Evolutionary conservation across 2,888 invertebrate genomes (phyloP).

Genomic region (Clistopyga incitator): DNA sequence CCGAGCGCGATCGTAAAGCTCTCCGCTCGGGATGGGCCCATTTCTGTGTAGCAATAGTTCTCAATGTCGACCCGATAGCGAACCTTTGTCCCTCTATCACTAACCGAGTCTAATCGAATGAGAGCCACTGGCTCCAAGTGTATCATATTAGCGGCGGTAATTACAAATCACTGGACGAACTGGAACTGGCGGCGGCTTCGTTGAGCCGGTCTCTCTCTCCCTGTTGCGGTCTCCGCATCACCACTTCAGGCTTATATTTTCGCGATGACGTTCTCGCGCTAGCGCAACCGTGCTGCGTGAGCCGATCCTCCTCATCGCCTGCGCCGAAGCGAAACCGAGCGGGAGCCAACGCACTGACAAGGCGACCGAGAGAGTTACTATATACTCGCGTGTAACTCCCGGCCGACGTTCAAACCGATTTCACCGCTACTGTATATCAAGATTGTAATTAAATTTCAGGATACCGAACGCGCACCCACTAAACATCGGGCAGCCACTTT

Average conservation of each 20-base stretch:
- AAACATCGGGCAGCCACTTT: conserved; percentile 45
- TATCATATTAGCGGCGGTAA: conserved; percentile 77
- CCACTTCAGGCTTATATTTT: conserved; percentile 28
- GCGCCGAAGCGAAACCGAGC: conserved; percentile 4
- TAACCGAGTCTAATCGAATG: conserved; percentile 63
- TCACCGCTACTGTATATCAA: conserved; percentile 63
- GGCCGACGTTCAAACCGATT: conserved; percentile 30
- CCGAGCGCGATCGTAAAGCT: conserved; percentile 78
- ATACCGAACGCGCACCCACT: conserved; percentile 47
- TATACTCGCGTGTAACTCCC: conserved; percentile 5
- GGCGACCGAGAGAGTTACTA: neutral
- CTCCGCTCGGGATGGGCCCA: conserved; percentile 63
- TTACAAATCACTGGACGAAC: conserved; percentile 77
- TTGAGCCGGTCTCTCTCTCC: conserved; percentile 25
- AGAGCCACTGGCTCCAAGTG: conserved; percentile 69
- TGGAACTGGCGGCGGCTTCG: conserved; percentile 61
- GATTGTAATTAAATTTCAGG: conserved; percentile 61
- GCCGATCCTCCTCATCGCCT: neutral
- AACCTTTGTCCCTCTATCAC: conserved; percentile 49
- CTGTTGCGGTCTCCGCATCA: conserved; percentile 44
- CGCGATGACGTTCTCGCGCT: conserved; percentile 43
- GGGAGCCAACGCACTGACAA: neutral
- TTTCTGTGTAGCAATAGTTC: conserved; percentile 53
- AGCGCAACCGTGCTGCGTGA: conserved; percentile 18
- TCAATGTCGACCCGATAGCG: conserved; percentile 48